Base-by-base conservation (phyloP, 2,888 invertebrate species). In the Branchipolynoe longqiensis region DNA sequence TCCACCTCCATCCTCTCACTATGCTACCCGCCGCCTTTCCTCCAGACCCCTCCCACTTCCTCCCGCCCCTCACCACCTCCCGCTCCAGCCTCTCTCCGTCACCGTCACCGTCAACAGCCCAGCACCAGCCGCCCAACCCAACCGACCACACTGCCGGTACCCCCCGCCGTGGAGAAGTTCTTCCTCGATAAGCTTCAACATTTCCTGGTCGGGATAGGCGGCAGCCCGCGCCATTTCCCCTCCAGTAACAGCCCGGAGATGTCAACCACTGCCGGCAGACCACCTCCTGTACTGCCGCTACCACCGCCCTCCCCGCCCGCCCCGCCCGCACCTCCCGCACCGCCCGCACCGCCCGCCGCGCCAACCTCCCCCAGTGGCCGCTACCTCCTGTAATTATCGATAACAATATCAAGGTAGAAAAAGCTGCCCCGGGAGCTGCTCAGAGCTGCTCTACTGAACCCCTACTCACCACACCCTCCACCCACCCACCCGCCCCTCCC, bases 341-440 rank as follows among this genome's bases (percentile, higher is more conserved):
- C 14, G n/a, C 48, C 18, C 8, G 8, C 18, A 58, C 58, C 12
- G 58, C 12, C 58, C n/a, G 12, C 58, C 58, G n/a, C n/a, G 14
- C 58, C 28, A 14, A 14, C 38, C 25, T 4, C 69, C 69, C n/a
- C 12, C 69, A 1, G 69, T 38, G 3, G 38, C 69, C n/a, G n/a
- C 69, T 38, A 38, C 12, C 69, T 12, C 36, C 69, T 12, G 36
- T 38, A 69, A 69, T 69, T 69, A 69, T 33, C 69, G 69, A 69
- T 69, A 69, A 69, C 69, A 69, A 69, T 69, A 69, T 69, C 69
- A 69, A 33, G n/a, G 36, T 38, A 69, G 18, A 69, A 69, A 62
- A 22, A 62, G 62, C 28, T 25, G 14, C 58, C 18, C 62, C 28
- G 25, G 22, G 56, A 56, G 56, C 56, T 2, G 12, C 18, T 56